These are phyloP conservation scores for Pristionchus exspectatus DNA, from an alignment of 2,888 invertebrate genomes.

Conservation along the genomic window DNA sequence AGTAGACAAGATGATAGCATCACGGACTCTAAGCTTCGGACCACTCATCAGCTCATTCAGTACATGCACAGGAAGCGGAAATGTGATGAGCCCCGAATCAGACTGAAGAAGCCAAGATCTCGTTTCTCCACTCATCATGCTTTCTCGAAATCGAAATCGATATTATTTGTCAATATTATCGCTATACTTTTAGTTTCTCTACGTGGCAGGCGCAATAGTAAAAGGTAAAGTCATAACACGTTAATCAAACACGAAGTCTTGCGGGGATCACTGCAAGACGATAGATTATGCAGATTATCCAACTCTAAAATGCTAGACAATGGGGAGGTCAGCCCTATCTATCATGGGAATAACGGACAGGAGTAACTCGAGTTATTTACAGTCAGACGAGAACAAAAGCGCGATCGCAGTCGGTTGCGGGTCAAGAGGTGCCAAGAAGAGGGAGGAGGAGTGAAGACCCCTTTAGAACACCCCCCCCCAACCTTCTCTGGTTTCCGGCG, in stretches of 20 bases:
- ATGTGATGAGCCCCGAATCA: conserved; percentile 37
- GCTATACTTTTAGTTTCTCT: no score
- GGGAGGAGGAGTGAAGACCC: background rate
- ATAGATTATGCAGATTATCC: no score
- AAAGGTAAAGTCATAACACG: no score
- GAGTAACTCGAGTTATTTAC: conserved; percentile 45
- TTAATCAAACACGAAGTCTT: no score
- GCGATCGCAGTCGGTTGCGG: conserved; percentile 36
- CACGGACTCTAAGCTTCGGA: background rate
- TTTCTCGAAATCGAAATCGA: no score
- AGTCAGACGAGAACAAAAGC: conserved; percentile 28
- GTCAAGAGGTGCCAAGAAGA: conserved; percentile 43
- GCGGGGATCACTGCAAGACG: no score
- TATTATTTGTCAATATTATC: no score
- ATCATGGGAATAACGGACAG: background rate
- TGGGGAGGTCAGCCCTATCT: background rate
- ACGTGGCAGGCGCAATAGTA: no score
- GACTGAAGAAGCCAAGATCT: background rate
- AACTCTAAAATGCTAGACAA: background rate
- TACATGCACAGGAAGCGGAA: conserved; percentile 13
- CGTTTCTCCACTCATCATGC: no score
- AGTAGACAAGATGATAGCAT: no score
- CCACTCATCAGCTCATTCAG: background rate
- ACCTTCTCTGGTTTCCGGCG: background rate
- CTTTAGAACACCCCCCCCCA: conserved; percentile 31